phyloP scores from a whole-genome alignment of 2,113 vertebrate species.

The Motacilla alba region DNA sequence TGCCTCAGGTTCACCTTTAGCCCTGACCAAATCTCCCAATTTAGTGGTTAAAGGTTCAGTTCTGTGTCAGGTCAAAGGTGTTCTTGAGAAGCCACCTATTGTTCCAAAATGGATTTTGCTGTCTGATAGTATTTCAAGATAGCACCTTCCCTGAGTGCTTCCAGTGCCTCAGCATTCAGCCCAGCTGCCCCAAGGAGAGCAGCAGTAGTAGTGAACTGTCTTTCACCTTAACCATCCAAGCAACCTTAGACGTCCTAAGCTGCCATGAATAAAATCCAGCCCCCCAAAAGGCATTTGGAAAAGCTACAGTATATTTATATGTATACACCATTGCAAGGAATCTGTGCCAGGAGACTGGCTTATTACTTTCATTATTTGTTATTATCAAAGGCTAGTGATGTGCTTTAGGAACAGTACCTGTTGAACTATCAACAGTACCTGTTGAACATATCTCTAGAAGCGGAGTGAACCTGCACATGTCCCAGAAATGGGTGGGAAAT shows the following conservation, averaged over 20 bases:
- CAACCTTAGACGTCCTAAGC: not conserved
- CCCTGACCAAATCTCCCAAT: slow-evolving; percentile 61
- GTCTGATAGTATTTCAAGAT: not conserved
- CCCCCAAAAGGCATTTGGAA: slow-evolving; percentile 30
- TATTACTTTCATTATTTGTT: not conserved
- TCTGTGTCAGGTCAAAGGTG: slow-evolving; percentile 67
- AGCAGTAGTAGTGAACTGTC: not conserved
- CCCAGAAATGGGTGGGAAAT: not conserved
- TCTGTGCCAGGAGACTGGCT: not conserved
- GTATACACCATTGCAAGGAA: not conserved
- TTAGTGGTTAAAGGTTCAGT: slow-evolving; percentile 72
- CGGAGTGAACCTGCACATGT: fast-evolving
- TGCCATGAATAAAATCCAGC: not conserved
- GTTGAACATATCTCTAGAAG: not conserved
- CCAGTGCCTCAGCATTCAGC: not conserved
- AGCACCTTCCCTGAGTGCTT: not conserved
- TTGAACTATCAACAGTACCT: not conserved
- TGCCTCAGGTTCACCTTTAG: slow-evolving; percentile 73
- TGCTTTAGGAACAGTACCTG: not conserved
- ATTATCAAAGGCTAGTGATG: not conserved
- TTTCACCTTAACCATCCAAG: not conserved
- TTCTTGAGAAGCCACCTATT: slow-evolving; percentile 35
- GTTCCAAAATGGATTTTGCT: not conserved
- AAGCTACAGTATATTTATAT: not conserved
- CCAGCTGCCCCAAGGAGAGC: not conserved